Conservation (phyloP, 2,113 vertebrate genomes). For the Hucho hucho region DNA sequence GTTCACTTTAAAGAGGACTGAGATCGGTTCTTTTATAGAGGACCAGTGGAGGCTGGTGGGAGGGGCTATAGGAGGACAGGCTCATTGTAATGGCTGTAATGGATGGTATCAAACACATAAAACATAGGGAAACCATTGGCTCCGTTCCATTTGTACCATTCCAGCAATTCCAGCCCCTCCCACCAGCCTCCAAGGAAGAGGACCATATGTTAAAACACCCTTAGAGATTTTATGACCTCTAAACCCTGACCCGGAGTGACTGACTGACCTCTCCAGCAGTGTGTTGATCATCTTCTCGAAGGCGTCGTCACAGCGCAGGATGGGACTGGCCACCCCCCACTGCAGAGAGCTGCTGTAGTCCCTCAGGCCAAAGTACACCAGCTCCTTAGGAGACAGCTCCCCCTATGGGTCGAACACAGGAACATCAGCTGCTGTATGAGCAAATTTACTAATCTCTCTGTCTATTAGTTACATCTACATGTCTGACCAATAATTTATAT, state of each 20-base stretch:
- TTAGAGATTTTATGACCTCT: neutral
- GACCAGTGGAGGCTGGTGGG: too few species aligned
- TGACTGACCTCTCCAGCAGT: constrained; percentile 88
- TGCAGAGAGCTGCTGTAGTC: constrained; percentile 94
- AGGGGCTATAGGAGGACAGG: too few species aligned
- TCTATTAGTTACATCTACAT: neutral
- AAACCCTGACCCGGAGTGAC: constrained; percentile 73
- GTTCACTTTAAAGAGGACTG: too few species aligned
- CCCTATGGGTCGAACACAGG: constrained; percentile 71
- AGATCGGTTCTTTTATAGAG: too few species aligned
- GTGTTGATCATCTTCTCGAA: constrained; percentile 98
- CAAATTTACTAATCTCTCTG: neutral
- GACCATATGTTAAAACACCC: too few species aligned
- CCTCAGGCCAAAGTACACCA: constrained; percentile 91
- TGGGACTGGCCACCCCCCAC: constrained; percentile 94
- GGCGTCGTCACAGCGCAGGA: constrained; percentile 92
- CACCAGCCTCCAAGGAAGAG: too few species aligned
- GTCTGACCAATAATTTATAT: too few species aligned
- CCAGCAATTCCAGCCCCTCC: too few species aligned
- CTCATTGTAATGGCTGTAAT: too few species aligned
- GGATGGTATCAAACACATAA: too few species aligned
- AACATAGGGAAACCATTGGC: too few species aligned
- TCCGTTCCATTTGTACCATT: too few species aligned
- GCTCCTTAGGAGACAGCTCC: constrained; percentile 75
- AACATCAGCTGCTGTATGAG: neutral